These are phyloP conservation scores for Propithecus coquereli DNA, from an alignment of 2,113 vertebrate genomes.

Conservation along the genomic window DNA sequence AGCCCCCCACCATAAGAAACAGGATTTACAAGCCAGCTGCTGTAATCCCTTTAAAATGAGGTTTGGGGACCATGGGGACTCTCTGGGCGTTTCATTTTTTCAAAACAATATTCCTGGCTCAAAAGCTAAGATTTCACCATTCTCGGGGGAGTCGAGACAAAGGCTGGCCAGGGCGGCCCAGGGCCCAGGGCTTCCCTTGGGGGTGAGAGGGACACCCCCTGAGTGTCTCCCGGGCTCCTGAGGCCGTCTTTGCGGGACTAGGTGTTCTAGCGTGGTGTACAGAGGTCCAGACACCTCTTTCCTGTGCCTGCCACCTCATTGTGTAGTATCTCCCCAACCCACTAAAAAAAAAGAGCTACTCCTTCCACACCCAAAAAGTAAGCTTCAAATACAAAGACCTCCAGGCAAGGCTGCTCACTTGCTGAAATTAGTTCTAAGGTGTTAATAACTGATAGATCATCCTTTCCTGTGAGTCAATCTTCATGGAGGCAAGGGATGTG, in stretches of 20 bases:
- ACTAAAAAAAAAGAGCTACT: neutral
- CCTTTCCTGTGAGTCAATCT: neutral
- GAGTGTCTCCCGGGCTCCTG: neutral
- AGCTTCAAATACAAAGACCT: neutral
- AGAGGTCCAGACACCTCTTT: neutral
- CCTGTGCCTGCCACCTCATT: neutral
- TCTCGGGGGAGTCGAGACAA: neutral
- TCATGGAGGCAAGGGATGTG: neutral
- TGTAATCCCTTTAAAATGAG: constrained; percentile 87
- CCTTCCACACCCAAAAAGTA: neutral
- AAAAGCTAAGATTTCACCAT: constrained; percentile 48
- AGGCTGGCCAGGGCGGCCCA: neutral
- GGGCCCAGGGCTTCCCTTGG: neutral
- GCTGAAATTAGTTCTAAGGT: neutral
- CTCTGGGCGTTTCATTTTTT: constrained; percentile 67
- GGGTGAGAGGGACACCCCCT: neutral
- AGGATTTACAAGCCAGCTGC: constrained; percentile 82
- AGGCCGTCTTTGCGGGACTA: neutral
- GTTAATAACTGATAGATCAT: neutral
- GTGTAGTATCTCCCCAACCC: neutral
- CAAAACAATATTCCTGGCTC: constrained; percentile 47
- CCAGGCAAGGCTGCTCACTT: neutral
- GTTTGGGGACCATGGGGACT: constrained; percentile 73
- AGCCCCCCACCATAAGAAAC: constrained; percentile 81
- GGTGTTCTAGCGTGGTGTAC: neutral